Evolutionary conservation across 2,797 vertebrate genomes (phyloP), one percentile per base, ranked within the genome.

Genomic region (Spinibarbus caldwelli): DNA sequence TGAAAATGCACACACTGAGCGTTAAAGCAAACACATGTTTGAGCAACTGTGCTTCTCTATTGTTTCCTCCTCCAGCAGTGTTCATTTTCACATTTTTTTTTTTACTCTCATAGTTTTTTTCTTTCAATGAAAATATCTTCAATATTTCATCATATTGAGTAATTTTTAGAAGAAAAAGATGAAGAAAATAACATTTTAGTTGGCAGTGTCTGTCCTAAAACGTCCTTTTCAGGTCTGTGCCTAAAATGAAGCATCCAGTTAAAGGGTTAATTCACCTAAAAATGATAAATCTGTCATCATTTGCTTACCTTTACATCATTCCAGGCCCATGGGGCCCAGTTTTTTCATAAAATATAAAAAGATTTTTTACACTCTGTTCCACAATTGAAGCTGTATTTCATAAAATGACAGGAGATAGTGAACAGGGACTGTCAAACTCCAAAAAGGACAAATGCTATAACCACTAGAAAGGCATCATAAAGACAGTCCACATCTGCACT

Each of bases 11-110:
- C 68, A 59, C 8, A 26, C 3, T 17, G 36, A 57, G 23, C 29
- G 29, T 84, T 84, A 78, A 70, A 84, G 75, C n/a, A 68, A 57
- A 78, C 62, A 54, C 59, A 9, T 62, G 54, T 49, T 75, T 66
- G 29, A 83, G 29, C 47, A 62, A 71, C 68, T 59, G 38, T 14
- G 23, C 5, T 52, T 67, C 17, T 78, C 49, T 19, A 17, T 34
- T 6, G 11, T 54, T 17, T 52, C 31, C 45, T 79, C 57, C 41
- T 66, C n/a, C 19, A 36, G 62, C 77, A 21, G 36, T 62, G 54
- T 36, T 31, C 2, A 66, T 47, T 47, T 62, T 34, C 14, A 31
- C 15, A 19, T 2, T 19, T 47, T 72, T 70, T n/a, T n/a, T n/a
- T n/a, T n/a, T 45, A 9, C 7, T 2, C 14, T 68, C 66, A 38